These are phyloP conservation scores for Pygmarrhopalites habei DNA, from an alignment of 1,140 invertebrate genomes.

Conservation along the genomic window DNA sequence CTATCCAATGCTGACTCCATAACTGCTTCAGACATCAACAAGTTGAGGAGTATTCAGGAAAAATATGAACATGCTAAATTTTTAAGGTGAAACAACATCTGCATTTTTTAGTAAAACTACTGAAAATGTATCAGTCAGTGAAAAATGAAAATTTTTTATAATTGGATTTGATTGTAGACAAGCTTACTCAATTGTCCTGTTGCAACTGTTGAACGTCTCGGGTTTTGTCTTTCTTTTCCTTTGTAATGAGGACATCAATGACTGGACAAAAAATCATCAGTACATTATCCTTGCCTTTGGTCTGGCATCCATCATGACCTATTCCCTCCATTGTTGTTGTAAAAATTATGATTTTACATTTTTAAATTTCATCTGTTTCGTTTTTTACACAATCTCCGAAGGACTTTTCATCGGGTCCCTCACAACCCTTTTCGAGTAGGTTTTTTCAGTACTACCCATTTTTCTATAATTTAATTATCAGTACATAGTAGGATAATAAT, in stretches of 20 bases:
- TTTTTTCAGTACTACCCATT: no score
- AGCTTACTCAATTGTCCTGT: neutral
- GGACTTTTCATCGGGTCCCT: neutral
- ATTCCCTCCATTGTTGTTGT: neutral
- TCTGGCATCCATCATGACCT: neutral
- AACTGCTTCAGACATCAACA: neutral
- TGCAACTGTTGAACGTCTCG: neutral
- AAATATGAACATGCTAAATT: conserved; percentile 2
- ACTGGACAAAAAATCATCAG: neutral
- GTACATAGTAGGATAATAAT: no score
- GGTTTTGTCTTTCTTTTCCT: conserved; percentile 1
- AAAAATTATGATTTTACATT: neutral
- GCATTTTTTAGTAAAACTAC: no score
- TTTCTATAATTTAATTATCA: no score
- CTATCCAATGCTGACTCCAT: neutral
- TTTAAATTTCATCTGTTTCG: neutral
- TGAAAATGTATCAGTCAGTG: no score
- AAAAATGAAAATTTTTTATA: no score
- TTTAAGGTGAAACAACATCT: no score
- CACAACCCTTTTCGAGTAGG: neutral
- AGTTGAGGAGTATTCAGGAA: neutral
- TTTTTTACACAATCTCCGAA: neutral
- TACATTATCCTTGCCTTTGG: neutral
- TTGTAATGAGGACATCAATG: neutral
- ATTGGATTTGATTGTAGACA: neutral